These are phyloP conservation scores for Thunnus thynnus DNA, from an alignment of 2,113 vertebrate species.

Conservation along the genomic window DNA sequence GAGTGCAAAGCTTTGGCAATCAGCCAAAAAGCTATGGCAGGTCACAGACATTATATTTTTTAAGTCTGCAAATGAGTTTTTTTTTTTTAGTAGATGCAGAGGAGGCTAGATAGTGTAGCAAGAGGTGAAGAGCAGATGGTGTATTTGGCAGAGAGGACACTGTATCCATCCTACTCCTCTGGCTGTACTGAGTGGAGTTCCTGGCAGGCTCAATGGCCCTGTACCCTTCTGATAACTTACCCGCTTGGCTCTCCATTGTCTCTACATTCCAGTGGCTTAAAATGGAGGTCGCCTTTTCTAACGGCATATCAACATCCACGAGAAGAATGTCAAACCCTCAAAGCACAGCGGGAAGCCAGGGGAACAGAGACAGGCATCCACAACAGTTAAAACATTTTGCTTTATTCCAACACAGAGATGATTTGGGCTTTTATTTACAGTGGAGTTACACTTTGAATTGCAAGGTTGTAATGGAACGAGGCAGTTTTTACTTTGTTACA, in stretches of 20 bases:
- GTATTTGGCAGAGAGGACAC: constrained; percentile 36
- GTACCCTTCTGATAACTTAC: constrained; percentile 66
- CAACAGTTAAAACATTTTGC: background rate
- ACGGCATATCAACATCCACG: constrained; percentile 31
- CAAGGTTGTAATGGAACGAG: background rate
- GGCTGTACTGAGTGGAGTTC: constrained; percentile 49
- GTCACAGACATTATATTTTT: constrained; percentile 16
- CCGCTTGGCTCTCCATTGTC: constrained; percentile 67
- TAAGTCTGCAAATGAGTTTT: background rate
- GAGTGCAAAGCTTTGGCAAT: background rate
- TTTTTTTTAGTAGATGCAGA: constrained; percentile 35
- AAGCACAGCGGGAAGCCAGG: constrained; percentile 5
- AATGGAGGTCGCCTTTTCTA: constrained; percentile 49
- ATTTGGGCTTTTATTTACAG: constrained; percentile 10
- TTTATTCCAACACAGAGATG: constrained; percentile 19
- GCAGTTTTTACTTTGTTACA: background rate
- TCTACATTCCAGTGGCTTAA: constrained; percentile 68
- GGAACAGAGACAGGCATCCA: background rate
- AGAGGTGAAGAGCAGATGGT: constrained; percentile 36
- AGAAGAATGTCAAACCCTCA: constrained; percentile 42
- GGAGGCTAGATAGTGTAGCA: constrained; percentile 38
- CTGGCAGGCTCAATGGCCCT: constrained; percentile 52
- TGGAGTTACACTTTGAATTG: background rate
- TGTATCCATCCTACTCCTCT: constrained; percentile 46
- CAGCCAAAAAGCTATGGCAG: constrained; percentile 2